These are phyloP conservation scores for Norana najaformis DNA, from an alignment of 2,888 invertebrate species.

Conservation along the genomic window DNA sequence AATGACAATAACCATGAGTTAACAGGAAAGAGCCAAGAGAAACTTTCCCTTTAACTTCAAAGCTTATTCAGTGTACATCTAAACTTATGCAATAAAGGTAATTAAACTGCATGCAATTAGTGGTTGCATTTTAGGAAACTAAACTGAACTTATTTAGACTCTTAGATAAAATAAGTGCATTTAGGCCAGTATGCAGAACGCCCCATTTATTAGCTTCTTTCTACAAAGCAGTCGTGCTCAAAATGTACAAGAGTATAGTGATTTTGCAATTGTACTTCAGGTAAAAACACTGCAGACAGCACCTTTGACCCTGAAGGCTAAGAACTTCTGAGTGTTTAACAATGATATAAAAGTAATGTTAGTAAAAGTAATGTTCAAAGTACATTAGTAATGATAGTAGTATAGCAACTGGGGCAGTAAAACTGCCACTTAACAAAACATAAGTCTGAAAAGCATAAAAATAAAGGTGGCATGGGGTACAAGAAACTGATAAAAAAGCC, in stretches of 20 bases:
- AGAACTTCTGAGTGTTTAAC: background rate
- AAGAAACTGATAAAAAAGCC: background rate
- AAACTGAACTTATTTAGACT: too few relatives aligned
- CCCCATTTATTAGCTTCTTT: too few relatives aligned
- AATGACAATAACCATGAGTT: too few relatives aligned
- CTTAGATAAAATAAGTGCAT: too few relatives aligned
- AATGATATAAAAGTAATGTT: background rate
- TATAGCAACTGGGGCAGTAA: background rate
- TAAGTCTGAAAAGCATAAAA: background rate
- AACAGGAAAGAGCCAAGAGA: too few relatives aligned
- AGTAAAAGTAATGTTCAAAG: background rate
- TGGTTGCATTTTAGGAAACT: too few relatives aligned
- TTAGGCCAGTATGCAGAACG: too few relatives aligned
- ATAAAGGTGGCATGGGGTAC: background rate
- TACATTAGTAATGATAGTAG: background rate
- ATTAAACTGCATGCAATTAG: too few relatives aligned
- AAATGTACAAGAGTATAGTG: background rate
- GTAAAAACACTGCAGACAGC: conserved; percentile 3
- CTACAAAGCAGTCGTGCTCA: too few relatives aligned
- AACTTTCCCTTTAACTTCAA: too few relatives aligned
- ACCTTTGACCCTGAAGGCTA: background rate
- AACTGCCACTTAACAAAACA: background rate
- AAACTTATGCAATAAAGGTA: too few relatives aligned
- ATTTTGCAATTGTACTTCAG: background rate
- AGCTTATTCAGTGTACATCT: too few relatives aligned